A percentile compares a stretch with the other conserved stretches of the same genome.
These are phyloP conservation scores for Aramus guarauna DNA, from an alignment of 2,113 vertebrate species.

Conservation along the genomic window DNA sequence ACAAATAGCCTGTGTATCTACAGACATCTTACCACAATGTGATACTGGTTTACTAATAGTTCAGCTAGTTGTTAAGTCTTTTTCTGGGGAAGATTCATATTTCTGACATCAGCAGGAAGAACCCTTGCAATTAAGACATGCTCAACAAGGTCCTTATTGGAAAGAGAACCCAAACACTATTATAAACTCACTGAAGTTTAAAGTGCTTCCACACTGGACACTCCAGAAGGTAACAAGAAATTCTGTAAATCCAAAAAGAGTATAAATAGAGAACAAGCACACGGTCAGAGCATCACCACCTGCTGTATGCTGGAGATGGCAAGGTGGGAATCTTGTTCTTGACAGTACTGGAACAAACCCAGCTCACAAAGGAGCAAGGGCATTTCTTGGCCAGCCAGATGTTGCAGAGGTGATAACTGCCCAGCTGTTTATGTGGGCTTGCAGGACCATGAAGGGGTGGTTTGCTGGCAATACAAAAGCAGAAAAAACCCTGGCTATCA, in stretches of 20 bases:
- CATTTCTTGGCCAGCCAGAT: neutral
- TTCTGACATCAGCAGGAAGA: neutral
- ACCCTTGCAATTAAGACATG: neutral
- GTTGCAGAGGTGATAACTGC: neutral
- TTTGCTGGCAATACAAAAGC: neutral
- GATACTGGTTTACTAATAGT: neutral
- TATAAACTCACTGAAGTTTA: neutral
- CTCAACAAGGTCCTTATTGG: neutral
- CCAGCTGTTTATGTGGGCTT: neutral
- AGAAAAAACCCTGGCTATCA: neutral
- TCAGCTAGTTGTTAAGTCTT: neutral
- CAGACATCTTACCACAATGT: accelerated
- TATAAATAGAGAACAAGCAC: neutral
- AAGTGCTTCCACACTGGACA: neutral
- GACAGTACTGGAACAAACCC: neutral
- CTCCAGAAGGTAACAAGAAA: neutral
- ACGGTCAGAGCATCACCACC: neutral
- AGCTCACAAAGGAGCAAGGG: neutral
- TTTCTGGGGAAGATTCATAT: neutral
- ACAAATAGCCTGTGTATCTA: neutral
- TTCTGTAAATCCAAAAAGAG: neutral
- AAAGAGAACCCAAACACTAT: neutral
- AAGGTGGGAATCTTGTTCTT: neutral
- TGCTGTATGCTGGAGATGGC: neutral
- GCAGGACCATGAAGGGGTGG: neutral